These are phyloP conservation scores for Gymnoscopelus braueri DNA, from an alignment of 2,797 vertebrate species.

Conservation along the genomic window DNA sequence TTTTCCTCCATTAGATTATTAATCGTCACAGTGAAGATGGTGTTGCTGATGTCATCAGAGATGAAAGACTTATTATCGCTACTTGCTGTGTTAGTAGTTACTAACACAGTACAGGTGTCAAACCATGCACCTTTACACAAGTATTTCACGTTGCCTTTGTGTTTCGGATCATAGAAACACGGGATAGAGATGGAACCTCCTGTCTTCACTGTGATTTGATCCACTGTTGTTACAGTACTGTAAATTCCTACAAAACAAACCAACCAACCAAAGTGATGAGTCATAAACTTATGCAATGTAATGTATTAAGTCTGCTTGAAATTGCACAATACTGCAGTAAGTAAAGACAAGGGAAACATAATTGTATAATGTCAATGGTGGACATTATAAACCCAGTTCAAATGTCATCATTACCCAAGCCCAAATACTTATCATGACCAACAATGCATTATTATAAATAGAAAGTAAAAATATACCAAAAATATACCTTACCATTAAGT, in stretches of 20 bases:
- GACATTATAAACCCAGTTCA: too few species aligned
- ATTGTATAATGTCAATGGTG: too few species aligned
- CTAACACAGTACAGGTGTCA: fast-evolving
- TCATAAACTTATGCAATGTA: too few species aligned
- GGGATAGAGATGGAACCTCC: slow-evolving; percentile 38
- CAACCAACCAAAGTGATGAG: too few species aligned
- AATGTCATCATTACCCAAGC: too few species aligned
- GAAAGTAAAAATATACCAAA: too few species aligned
- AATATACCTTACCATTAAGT: slow-evolving; percentile 44
- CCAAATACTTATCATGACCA: too few species aligned
- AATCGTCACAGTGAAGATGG: slow-evolving; percentile 44
- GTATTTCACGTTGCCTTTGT: slow-evolving; percentile 25
- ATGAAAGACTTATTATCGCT: slow-evolving; percentile 27
- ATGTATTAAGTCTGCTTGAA: too few species aligned
- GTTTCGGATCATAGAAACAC: not conserved
- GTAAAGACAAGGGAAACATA: too few species aligned
- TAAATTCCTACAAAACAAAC: slow-evolving; percentile 41
- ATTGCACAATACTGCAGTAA: too few species aligned
- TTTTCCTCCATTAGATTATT: fast-evolving
- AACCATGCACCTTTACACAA: slow-evolving; percentile 8
- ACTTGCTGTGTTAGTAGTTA: not conserved
- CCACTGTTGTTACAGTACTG: slow-evolving; percentile 19
- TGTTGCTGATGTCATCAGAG: slow-evolving; percentile 31
- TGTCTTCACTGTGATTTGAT: slow-evolving; percentile 3
- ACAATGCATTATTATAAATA: too few species aligned